These are phyloP conservation scores for Parotocinclus haroldoi DNA, from an alignment of 2,797 vertebrate species.

Conservation along the genomic window DNA sequence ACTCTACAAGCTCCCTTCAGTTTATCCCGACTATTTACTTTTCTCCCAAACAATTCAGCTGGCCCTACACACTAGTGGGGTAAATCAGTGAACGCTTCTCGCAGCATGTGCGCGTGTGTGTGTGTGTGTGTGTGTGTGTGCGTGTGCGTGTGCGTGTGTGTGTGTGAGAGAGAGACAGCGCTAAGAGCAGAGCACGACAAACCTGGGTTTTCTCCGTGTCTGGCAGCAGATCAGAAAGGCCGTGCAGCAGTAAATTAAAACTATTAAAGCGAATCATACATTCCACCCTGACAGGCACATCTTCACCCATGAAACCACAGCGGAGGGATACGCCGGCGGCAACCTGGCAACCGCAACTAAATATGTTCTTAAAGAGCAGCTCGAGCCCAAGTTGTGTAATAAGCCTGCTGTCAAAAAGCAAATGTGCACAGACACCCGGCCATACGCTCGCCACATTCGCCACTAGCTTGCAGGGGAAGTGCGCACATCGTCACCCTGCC, in stretches of 20 bases:
- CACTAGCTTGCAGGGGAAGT: conserved; percentile 21
- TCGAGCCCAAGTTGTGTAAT: conserved; percentile 42
- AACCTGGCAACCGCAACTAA: conserved; percentile 39
- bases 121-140: conserved; percentile 6
- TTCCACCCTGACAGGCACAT: conserved; percentile 47
- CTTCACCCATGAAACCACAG: conserved; percentile 44
- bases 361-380: conserved; percentile 43
- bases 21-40: conserved; percentile 39
- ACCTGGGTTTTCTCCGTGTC: conserved; percentile 34
- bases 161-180: not conserved
- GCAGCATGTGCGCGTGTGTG: conserved; percentile 1
- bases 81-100: conserved; percentile 26
- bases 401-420: conserved; percentile 22
- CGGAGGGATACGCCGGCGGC: conserved; percentile 38
- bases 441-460: conserved; percentile 28
- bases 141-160: conserved; percentile 4
- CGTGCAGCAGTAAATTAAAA: conserved; percentile 44
- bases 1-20: conserved; percentile 26
- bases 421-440: conserved; percentile 23
- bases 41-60: conserved; percentile 34
- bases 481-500: conserved; percentile 37
- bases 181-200: conserved; percentile 23
- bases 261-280: conserved; percentile 49
- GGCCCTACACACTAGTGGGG: conserved; percentile 22
- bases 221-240: conserved; percentile 41